A percentile compares a stretch with the other conserved stretches of the same genome.
Conservation (phyloP, 1,140 invertebrate genomes). For the Drosophila rufa region DNA sequence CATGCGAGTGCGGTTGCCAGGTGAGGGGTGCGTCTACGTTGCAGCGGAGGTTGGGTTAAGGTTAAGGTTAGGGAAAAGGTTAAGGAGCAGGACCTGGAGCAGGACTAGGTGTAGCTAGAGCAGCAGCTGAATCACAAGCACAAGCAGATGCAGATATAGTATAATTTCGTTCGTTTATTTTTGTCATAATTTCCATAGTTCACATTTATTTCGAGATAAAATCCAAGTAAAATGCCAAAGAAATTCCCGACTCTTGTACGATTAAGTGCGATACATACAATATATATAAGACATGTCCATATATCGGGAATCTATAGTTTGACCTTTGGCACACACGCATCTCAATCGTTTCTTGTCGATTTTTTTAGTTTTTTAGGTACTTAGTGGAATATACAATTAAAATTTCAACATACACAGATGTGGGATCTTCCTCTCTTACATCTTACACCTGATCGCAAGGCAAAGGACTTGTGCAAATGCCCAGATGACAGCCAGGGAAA, state of each 20-base stretch:
- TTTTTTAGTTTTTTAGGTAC: slow-evolving; percentile 35
- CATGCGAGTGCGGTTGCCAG: slow-evolving; percentile 24
- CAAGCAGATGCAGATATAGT: slow-evolving; percentile 37
- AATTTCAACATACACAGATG: slow-evolving; percentile 1
- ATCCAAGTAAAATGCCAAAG: slow-evolving; percentile 49
- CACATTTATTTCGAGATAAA: slow-evolving; percentile 54
- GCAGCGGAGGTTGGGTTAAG: background rate
- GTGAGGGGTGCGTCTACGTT: slow-evolving; percentile 7
- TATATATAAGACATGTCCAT: slow-evolving; percentile 17
- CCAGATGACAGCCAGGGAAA: background rate
- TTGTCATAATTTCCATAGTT: slow-evolving; percentile 42
- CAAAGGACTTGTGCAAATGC: slow-evolving; percentile 29
- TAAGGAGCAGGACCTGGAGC: background rate
- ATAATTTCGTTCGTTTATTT: slow-evolving; percentile 47
- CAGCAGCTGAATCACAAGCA: slow-evolving; percentile 33
- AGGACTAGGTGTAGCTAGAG: slow-evolving; percentile 10
- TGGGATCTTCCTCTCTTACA: background rate
- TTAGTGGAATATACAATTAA: slow-evolving; percentile 42
- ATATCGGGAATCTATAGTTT: slow-evolving; percentile 14
- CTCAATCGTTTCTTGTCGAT: background rate
- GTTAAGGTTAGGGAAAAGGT: background rate
- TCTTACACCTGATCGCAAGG: background rate
- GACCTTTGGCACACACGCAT: slow-evolving; percentile 31
- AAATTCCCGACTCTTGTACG: slow-evolving; percentile 15
- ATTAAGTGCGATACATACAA: slow-evolving; percentile 18